These are phyloP conservation scores for Platyura marginata DNA, from an alignment of 1,140 invertebrate genomes.

Conservation along the genomic window DNA sequence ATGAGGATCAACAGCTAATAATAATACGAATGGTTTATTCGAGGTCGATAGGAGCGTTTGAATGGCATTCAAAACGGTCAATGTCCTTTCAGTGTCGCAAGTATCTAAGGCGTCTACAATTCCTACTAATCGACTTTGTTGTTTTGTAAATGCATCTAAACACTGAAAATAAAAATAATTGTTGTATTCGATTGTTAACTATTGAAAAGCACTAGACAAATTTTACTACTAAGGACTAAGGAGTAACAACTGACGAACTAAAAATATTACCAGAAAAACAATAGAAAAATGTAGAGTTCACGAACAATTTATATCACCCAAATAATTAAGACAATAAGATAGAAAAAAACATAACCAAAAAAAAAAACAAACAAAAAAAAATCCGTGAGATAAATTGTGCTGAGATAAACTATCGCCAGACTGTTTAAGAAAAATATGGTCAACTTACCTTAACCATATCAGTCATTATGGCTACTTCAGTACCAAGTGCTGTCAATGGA, in stretches of 20 bases:
- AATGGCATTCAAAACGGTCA: constrained; percentile 82
- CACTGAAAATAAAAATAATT: constrained; percentile 34
- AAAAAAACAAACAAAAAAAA: neutral
- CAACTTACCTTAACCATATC: constrained; percentile 44
- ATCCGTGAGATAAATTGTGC: neutral
- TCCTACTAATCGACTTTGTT: constrained; percentile 84
- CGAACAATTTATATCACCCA: neutral
- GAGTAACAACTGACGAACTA: too few relatives aligned
- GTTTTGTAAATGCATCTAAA: constrained; percentile 75
- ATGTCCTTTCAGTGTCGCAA: constrained; percentile 92
- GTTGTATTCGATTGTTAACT: neutral
- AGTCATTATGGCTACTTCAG: constrained; percentile 71
- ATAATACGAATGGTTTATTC: constrained; percentile 79
- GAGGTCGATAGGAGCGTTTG: constrained; percentile 86
- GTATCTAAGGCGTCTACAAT: constrained; percentile 94
- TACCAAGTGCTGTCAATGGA: constrained; percentile 59
- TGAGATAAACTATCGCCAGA: too few relatives aligned
- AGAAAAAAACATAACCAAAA: neutral
- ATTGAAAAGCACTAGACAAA: neutral
- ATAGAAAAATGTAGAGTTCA: too few relatives aligned
- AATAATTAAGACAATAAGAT: neutral
- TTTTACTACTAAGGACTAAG: neutral
- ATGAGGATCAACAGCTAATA: constrained; percentile 91
- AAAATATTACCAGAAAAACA: too few relatives aligned
- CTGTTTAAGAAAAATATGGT: neutral